Evolutionary conservation across 2,888 invertebrate genomes (phyloP).

Genomic region (Acrobasis suavella): DNA sequence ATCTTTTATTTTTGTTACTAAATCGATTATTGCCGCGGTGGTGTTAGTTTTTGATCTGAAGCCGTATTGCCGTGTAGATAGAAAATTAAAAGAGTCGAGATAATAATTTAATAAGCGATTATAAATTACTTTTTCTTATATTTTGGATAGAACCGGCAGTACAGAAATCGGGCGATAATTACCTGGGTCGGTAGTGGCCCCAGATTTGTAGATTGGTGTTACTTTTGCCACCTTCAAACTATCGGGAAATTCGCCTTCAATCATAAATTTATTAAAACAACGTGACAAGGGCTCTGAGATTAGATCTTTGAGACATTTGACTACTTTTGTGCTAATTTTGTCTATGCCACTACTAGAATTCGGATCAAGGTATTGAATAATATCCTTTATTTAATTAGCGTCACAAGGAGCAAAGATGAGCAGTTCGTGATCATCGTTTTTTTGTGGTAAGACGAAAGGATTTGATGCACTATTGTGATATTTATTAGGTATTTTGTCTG

Average conservation of each 20-base stretch:
- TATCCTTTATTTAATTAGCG: background rate
- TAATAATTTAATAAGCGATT: too few species aligned
- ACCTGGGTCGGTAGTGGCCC: background rate
- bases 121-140: too few species aligned
- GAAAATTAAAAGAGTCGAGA: too few species aligned
- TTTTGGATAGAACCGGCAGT: too few species aligned
- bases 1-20: too few species aligned
- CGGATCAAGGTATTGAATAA: background rate
- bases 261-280: background rate
- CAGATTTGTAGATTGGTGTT: background rate
- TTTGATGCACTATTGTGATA: background rate
- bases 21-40: too few species aligned
- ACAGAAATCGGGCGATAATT: too few species aligned
- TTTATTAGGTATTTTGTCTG: background rate
- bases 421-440: background rate
- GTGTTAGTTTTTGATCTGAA: too few species aligned
- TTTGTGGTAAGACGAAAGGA: background rate
- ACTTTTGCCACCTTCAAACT: background rate
- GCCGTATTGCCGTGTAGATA: too few species aligned
- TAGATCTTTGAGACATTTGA: slow-evolving; percentile 1
- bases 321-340: too few species aligned
- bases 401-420: background rate
- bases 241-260: background rate
- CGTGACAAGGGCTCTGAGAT: background rate
- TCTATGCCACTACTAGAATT: background rate